Evolutionary conservation across 2,797 vertebrate species (phyloP), one percentile per base, ranked within the genome.

Genomic region (Sebastes ruberrimus): DNA sequence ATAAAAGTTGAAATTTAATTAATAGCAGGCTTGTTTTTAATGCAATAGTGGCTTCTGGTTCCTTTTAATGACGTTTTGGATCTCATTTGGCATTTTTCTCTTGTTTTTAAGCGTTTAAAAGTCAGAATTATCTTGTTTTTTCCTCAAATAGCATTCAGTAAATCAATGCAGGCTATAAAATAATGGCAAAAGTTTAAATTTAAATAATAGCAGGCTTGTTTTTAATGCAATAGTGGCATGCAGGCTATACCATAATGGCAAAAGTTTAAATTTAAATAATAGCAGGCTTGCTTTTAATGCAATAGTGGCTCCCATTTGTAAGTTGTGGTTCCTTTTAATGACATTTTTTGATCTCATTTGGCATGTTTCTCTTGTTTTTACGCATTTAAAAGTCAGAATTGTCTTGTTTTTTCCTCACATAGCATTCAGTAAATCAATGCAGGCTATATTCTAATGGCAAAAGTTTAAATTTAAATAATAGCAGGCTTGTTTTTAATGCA

Each of bases 61-160:
- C 4, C 1, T 46, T 7, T 71, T 42, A 22, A 66, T 63, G 57
- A 46, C 18, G 52, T 28, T 71, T 63, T 64, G 35, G 33, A 60
- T 7, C 23, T 65, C 13, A 3, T 18, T 27, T 71, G 55, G 1
- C 13, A 30, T 70, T 77, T 23, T 63, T 55, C 4, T 10, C 10
- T 71, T 38, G 68, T 66, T 69, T 78, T 69, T 62, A 59, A 68
- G n/a, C 79, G 66, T 80, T 71, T 65, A 53, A 74, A 82, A 72
- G 61, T 60, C 59, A 16, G 9, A 68, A 49, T 32, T 56, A 16
- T 52, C 20, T 33, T n/a, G 9, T 46, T 7, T 38, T 38, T 38
- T 38, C 35, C 22, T 25, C n/a, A 74, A 75, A 70, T 52, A 75
- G 56, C 67, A 20, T 28, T 25, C 60, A 65, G 71, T 33, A 32